Evolutionary conservation across 2,113 vertebrate species (phyloP), one percentile per base, ranked within the genome.

Genomic region (Sapayoa aenigma): DNA sequence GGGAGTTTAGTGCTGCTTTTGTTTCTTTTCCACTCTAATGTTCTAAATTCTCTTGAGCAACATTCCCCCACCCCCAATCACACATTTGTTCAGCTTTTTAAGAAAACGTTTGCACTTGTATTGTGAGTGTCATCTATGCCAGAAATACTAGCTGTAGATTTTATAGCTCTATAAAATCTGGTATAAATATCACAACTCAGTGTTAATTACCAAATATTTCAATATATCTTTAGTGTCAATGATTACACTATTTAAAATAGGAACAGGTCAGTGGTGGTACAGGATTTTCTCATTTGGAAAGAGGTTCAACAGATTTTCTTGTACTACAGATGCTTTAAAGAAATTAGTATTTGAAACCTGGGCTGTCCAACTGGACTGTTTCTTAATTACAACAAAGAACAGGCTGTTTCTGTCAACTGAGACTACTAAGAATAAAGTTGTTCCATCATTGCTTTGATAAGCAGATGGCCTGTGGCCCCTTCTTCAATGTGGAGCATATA

Each of bases 51-150:
- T 84, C 50, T 90, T 84, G 44, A 93, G 85, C 71, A 86, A 86
- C 19, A 74, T 17, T 10, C 27, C 9, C 12, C 59, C 41, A 16
- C 49, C 39, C 27, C 18, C 82, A 66, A 47, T 37, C 67, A 78
- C 58, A 49, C 63, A 55, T 94, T 89, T 78, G 37, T 93, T 89
- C 85, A 97, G 80, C 73, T 95, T 82, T 90, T 96, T 77, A 97
- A 96, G 96, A 98, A 97, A 95, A 27, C 28, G 55, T 73, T 94
- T 94, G 56, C 62, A 94, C 56, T 60, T 89, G 74, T 90, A 88
- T 39, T 33, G 30, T 9, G 37, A 41, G 10, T 24, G 33, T 12
- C 66, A 69, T 58, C 79, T 60, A 28, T 28, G 31, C 67, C 58
- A 87, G 27, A 69, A 92, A 44, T 53, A 59, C 59, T 19, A 77